Evolutionary conservation across 2,888 invertebrate species (phyloP).

Genomic region (Sinodicranocentrus sp.): DNA sequence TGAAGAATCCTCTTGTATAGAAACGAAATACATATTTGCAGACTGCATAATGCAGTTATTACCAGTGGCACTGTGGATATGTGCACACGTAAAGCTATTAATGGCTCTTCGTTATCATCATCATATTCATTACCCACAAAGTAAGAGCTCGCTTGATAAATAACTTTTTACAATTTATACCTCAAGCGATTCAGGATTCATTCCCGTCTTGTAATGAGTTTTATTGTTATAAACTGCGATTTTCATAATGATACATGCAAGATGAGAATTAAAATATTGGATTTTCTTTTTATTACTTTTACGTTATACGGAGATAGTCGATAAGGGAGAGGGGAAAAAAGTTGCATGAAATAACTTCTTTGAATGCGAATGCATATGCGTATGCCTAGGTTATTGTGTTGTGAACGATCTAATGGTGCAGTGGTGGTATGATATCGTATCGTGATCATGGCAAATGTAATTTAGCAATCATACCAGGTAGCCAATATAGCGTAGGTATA

Average conservation of each 20-base stretch:
- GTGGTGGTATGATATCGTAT: too few relatives aligned
- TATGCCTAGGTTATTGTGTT: not conserved
- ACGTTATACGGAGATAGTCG: not conserved
- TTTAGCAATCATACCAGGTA: too few relatives aligned
- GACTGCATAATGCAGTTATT: constrained; percentile 1
- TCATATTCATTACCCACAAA: constrained; percentile 16
- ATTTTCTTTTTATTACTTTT: not conserved
- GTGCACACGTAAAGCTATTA: constrained; percentile 6
- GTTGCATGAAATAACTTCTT: not conserved
- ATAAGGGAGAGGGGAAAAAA: not conserved
- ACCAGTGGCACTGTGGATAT: not conserved
- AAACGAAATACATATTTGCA: not conserved
- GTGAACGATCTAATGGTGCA: too few relatives aligned
- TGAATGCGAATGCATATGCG: not conserved
- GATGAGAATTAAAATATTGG: not conserved
- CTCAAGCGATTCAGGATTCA: too few relatives aligned
- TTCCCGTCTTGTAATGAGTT: not conserved
- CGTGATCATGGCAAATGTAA: too few relatives aligned
- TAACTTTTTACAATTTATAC: too few relatives aligned
- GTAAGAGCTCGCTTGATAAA: not conserved
- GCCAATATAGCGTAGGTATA: too few relatives aligned
- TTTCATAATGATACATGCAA: not conserved
- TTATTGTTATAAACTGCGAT: constrained; percentile 1
- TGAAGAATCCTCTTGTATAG: not conserved
- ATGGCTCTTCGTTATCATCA: too few relatives aligned